Evolutionary conservation across 1,140 invertebrate genomes (phyloP).

Genomic region (Leptopilina clavipes): DNA sequence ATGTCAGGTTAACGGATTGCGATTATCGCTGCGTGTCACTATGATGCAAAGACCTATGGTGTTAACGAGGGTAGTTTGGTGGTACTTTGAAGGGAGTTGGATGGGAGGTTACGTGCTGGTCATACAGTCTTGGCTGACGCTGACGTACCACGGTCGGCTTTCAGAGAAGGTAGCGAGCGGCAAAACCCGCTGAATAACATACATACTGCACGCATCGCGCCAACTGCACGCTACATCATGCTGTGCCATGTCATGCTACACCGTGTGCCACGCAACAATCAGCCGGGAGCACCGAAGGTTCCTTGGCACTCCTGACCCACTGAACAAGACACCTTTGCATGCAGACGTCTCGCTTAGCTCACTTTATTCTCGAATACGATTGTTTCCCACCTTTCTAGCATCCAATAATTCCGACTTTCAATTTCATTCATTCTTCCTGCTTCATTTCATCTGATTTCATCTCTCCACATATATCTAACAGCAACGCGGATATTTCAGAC

Average conservation of each 20-base stretch:
- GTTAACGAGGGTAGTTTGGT: constrained; percentile 23
- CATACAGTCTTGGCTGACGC: constrained; percentile 13
- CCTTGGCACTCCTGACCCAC: constrained; percentile 71
- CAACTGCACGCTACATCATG: constrained; percentile 61
- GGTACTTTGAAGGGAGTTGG: constrained; percentile 20
- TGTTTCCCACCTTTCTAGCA: not conserved
- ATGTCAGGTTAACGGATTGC: constrained; percentile 29
- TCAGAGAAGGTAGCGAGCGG: constrained; percentile 46
- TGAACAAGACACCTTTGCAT: constrained; percentile 71
- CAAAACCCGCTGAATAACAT: constrained; percentile 49
- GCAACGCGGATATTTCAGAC: too few relatives aligned
- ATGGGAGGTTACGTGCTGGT: constrained; percentile 42
- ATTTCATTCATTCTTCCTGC: not conserved
- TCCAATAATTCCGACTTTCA: not conserved
- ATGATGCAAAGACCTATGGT: constrained; percentile 23
- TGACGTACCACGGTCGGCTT: constrained; percentile 47
- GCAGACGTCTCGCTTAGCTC: constrained; percentile 60
- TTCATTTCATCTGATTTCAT: too few relatives aligned
- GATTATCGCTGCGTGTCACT: constrained; percentile 32
- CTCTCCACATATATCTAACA: too few relatives aligned
- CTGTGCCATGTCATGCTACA: constrained; percentile 52
- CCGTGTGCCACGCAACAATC: constrained; percentile 62
- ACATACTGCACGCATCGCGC: constrained; percentile 65
- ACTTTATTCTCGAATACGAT: constrained; percentile 39
- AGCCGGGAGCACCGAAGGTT: constrained; percentile 68